These are phyloP conservation scores for Hymenochirus boettgeri DNA, from an alignment of 2,113 vertebrate species.

Conservation along the genomic window DNA sequence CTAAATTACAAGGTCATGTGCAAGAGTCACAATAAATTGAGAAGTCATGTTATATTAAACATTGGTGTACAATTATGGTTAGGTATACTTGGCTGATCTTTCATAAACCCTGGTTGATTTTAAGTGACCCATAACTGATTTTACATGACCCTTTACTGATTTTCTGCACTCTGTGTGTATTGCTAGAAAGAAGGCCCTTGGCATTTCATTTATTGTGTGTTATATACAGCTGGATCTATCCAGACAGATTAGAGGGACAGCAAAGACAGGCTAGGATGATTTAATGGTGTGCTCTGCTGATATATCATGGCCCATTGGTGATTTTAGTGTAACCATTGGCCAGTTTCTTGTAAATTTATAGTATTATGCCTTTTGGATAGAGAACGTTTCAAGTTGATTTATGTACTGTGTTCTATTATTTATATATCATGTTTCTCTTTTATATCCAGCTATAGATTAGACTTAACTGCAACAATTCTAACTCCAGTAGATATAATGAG, in stretches of 20 bases:
- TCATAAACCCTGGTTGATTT: background rate
- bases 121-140: background rate
- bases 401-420: background rate
- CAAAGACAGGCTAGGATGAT: background rate
- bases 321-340: background rate
- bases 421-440: background rate
- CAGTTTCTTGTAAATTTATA: slow-evolving; percentile 3
- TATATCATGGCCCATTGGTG: background rate
- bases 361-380: background rate
- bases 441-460: background rate
- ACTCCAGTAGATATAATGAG: background rate
- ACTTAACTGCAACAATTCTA: background rate
- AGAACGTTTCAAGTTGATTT: background rate
- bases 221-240: background rate
- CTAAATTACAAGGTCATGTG: too few relatives aligned
- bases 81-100: background rate
- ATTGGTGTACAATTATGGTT: background rate
- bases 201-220: background rate
- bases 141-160: background rate
- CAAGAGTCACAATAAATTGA: too few relatives aligned
- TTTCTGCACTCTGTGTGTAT: background rate
- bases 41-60: too few relatives aligned
- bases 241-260: background rate
- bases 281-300: background rate
- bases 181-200: background rate